Base-by-base conservation (phyloP, 2,113 vertebrate genomes). In the Hemichromis elongatus region DNA sequence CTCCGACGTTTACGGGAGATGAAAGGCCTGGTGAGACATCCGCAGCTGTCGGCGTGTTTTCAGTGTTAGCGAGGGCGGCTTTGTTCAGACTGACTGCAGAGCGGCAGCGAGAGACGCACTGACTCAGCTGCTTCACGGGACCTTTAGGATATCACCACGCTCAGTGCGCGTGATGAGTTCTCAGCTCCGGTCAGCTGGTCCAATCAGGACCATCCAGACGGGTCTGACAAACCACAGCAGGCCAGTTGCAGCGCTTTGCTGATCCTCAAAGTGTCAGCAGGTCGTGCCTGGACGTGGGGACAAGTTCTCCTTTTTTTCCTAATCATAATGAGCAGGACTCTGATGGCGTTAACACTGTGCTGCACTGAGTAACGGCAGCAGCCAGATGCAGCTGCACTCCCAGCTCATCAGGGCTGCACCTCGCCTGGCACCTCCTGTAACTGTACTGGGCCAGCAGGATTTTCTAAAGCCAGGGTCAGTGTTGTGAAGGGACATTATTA, bases 61-160 rank as follows among this genome's bases (percentile, higher is more conserved):
- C 2, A 16, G 13, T 45, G 66, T 45, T 1, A 45, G 21, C 9
- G 8, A 26, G 13, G 0, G 45, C 9, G 14, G 16, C 40, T 0
- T 14, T 18, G 66, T 70, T 45, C 40, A 70, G 37, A 68, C 63
- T 9, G 35, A 66, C 19, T 66, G 61, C 11, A 40, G 61, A 21
- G 19, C 6, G 11, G 1, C n/a, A 2, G 63, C 2, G 37, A 42
- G n/a, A 68, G 37, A 68, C n/a, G 13, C 37, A 16, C 63, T 68
- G 37, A 70, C 63, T 70, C 63, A 70, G 37, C 37, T 5, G 5
- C 37, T 16, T 70, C 63, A 45, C 21, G 3, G 37, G 37, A 70
- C 63, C 21, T 70, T 70, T 26, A 45, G 37, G 63, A 70, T 45
- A 26, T 70, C 0, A 70, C 45, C 63, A 18, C n/a, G 2, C 63